Evolutionary conservation across 2,888 invertebrate genomes (phyloP), one percentile per base, ranked within the genome.

Genomic region (Watsonalla binaria): DNA sequence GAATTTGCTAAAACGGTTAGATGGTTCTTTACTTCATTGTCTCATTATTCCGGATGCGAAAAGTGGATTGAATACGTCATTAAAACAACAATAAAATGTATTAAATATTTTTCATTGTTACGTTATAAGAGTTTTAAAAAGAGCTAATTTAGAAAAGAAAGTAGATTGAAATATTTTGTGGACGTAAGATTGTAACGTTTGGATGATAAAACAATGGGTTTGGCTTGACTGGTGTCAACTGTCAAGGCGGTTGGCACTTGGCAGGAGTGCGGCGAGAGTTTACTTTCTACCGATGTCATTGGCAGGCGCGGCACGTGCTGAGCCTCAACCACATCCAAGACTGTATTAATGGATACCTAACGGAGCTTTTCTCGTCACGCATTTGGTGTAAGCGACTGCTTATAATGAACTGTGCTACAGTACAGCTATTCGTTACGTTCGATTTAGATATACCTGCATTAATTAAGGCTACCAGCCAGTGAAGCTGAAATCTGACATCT

Each of bases 281-380:
- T 80, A 82, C 86, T 86, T 87, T 86, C 85, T 84, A 86, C 68
- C 64, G 60, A 66, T 78, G 78, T 76, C 78, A 80, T 86, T 84
- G 63, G 72, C 76, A 88, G 76, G 81, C 86, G 72, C 60, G 77
- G 76, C 87, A 87, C 88, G 87, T 78, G 76, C 72, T 62, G 52
- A 37, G 52, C 66, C 65, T 68, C 73, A 70, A 64, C 60, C 58
- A 58, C 62, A 62, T 49, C 49, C 66, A 66, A 57, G 62, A 61
- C 67, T 65, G 58, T 60, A 69, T 75, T 69, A 68, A 72, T 72
- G 70, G 42, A 11, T 42, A 11, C 11, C 42, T 42, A 85, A 82
- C 86, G 84, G 82, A 77, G 72, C 69, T 74, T 76, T 72, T 65
- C 72, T 74, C 68, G 69, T 67, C 71, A 75, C 70, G 63, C 65